A percentile compares a stretch with the other conserved stretches of the same genome.
Conservation (phyloP, 2,797 vertebrate genomes). For the Anguilla anguilla region DNA sequence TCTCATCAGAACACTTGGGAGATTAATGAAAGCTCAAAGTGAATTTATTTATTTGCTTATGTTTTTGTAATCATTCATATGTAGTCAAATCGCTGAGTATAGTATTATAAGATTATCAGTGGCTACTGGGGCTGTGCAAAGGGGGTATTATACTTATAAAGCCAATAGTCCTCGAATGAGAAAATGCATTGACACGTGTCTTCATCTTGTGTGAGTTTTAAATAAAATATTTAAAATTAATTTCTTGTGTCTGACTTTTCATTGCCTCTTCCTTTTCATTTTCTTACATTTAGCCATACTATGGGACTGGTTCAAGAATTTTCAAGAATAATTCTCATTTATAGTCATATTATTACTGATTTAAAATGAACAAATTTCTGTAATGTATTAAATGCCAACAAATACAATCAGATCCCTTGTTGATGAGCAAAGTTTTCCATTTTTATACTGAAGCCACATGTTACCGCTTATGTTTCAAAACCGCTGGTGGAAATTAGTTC, state of each 20-base stretch:
- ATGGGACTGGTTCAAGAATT: background rate
- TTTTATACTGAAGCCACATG: background rate
- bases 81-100: background rate
- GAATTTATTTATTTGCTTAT: conserved; percentile 17
- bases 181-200: background rate
- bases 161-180: background rate
- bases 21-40: background rate
- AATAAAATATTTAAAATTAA: conserved; percentile 31
- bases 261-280: background rate
- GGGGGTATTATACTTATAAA: background rate
- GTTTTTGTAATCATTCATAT: conserved; percentile 17
- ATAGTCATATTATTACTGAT: conserved; percentile 23
- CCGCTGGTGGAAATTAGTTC: conserved; percentile 67
- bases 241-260: background rate
- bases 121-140: background rate
- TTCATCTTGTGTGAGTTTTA: conserved; percentile 26
- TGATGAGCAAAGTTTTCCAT: background rate
- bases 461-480: conserved; percentile 58
- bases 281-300: background rate
- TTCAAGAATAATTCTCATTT: background rate
- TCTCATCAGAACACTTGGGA: background rate
- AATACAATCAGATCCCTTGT: background rate
- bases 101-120: conserved; percentile 1
- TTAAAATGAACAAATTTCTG: background rate
- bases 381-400: background rate